Evolutionary conservation across 2,113 vertebrate species (phyloP).

Genomic region (Ramphastos sulfuratus): DNA sequence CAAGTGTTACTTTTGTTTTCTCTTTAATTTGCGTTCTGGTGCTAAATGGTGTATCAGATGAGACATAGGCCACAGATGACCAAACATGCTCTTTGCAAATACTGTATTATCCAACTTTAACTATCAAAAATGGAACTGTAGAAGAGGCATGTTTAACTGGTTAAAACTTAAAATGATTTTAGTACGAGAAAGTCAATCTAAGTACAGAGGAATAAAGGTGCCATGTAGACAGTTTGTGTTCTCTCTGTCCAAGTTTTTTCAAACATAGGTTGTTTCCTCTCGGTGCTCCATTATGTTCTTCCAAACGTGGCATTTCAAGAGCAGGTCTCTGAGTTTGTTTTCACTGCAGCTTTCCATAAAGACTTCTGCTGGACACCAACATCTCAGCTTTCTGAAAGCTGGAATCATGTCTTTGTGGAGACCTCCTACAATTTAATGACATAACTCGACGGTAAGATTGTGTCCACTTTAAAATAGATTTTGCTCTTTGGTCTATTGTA

Average conservation of each 20-base stretch:
- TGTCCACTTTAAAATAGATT: conserved; percentile 81
- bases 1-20: conserved; percentile 81
- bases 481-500: conserved; percentile 98
- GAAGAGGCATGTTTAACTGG: conserved; percentile 87
- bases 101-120: conserved; percentile 82
- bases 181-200: conserved; percentile 84
- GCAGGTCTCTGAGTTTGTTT: conserved; percentile 49
- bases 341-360: conserved; percentile 37
- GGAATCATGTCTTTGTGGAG: conserved; percentile 65
- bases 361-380: conserved; percentile 52
- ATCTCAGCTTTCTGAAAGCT: conserved; percentile 57
- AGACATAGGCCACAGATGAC: conserved; percentile 79
- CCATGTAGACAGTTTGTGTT: conserved; percentile 65
- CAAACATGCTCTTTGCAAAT: conserved; percentile 86
- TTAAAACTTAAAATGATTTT: conserved; percentile 91
- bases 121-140: conserved; percentile 83
- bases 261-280: conserved; percentile 56
- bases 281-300: conserved; percentile 51
- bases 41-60: conserved; percentile 79
- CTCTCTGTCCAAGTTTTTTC: conserved; percentile 58
- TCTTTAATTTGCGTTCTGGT: conserved; percentile 83
- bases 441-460: conserved; percentile 71
- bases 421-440: conserved; percentile 59
- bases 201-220: conserved; percentile 83
- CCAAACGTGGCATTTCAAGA: conserved; percentile 55